These are phyloP conservation scores for Paradisaea rubra DNA, from an alignment of 2,113 vertebrate species.

Conservation along the genomic window DNA sequence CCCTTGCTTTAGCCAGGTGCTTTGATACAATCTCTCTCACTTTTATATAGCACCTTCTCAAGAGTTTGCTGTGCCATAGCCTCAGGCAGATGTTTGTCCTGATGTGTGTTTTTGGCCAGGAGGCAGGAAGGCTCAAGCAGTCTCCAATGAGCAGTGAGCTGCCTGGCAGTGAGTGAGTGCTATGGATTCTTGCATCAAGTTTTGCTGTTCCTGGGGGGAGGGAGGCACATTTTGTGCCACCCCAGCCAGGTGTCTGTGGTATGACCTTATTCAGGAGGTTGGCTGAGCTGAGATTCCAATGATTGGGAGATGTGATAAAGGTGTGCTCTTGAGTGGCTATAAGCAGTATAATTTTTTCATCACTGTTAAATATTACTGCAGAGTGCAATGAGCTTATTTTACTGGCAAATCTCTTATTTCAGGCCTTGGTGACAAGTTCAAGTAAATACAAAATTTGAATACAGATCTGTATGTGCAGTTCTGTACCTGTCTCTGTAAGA, in stretches of 20 bases:
- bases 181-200: not conserved
- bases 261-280: not conserved
- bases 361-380: not conserved
- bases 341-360: not conserved
- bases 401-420: not conserved
- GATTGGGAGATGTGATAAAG: not conserved
- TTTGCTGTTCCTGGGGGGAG: not conserved
- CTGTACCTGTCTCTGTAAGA: not conserved
- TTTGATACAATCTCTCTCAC: not conserved
- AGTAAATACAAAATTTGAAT: not conserved
- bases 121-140: not conserved
- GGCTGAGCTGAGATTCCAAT: not conserved
- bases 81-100: not conserved
- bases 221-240: not conserved
- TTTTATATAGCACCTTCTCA: not conserved
- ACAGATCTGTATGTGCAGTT: not conserved
- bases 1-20: not conserved
- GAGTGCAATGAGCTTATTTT: not conserved
- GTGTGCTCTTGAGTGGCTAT: not conserved
- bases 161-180: not conserved
- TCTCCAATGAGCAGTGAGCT: not conserved
- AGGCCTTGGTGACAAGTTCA: not conserved
- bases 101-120: not conserved
- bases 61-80: not conserved
- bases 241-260: not conserved